Evolutionary conservation across 2,113 vertebrate species (phyloP).

Genomic region (Hippocampus mohnikei): DNA sequence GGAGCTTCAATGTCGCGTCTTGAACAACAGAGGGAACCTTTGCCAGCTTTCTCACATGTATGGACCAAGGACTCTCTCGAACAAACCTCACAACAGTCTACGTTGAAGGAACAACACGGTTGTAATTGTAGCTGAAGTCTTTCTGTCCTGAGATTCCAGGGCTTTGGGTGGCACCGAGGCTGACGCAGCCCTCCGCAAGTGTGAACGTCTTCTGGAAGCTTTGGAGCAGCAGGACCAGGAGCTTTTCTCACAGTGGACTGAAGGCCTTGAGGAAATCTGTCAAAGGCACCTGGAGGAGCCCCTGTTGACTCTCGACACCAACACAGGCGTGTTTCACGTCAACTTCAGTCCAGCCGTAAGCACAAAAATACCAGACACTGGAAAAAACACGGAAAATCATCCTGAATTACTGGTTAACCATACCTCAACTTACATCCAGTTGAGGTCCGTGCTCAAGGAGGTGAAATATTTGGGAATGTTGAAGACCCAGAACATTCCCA

Average conservation of each 20-base stretch:
- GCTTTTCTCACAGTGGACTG: conserved; percentile 62
- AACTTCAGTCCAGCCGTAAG: conserved; percentile 76
- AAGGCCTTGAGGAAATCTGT: conserved; percentile 62
- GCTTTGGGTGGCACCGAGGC: conserved; percentile 64
- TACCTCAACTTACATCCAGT: conserved; percentile 32
- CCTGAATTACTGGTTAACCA: background rate
- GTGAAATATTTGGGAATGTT: conserved; percentile 73
- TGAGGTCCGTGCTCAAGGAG: conserved; percentile 72
- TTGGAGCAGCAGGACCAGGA: conserved; percentile 67
- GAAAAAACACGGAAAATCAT: background rate
- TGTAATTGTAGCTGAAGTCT: background rate
- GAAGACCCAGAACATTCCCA: conserved; percentile 65
- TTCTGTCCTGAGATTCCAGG: conserved; percentile 31
- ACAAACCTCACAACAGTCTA: background rate
- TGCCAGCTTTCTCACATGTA: conserved; percentile 67
- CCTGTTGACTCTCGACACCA: conserved; percentile 49
- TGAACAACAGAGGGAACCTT: conserved; percentile 62
- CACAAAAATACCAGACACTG: background rate
- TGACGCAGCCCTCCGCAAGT: conserved; percentile 68
- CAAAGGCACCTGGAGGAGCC: conserved; percentile 66
- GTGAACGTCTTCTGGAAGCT: conserved; percentile 65
- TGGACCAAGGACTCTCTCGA: background rate
- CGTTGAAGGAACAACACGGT: background rate
- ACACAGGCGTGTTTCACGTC: conserved; percentile 56
- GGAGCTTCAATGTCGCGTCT: conserved; percentile 66